A percentile compares a stretch with the other conserved stretches of the same genome.
Conservation (phyloP, 2,797 vertebrate genomes). For the Falco concolor region DNA sequence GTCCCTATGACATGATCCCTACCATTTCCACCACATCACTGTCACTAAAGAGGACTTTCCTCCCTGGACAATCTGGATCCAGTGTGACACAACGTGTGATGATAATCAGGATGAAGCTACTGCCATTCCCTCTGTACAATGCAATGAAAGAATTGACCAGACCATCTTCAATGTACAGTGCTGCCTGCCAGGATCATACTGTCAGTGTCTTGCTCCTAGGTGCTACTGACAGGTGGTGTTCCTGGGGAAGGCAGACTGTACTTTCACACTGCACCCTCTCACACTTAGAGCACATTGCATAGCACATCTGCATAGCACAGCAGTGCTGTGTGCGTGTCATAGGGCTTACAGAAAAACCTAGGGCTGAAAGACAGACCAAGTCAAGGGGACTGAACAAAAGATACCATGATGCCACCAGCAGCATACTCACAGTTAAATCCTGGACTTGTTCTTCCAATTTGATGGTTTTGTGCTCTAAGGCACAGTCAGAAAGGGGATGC, state of each 20-base stretch:
- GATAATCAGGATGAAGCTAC: not conserved
- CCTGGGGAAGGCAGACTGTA: not conserved
- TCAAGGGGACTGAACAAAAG: not conserved
- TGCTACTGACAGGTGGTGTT: not conserved
- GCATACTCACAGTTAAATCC: slow-evolving; percentile 77
- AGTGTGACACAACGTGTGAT: rapidly evolving
- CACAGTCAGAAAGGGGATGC: slow-evolving; percentile 66
- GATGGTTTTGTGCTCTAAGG: slow-evolving; percentile 75
- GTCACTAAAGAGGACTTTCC: not conserved
- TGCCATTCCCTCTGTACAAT: not conserved
- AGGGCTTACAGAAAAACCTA: not conserved
- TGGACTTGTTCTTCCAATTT: slow-evolving; percentile 82
- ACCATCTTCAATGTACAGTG: not conserved
- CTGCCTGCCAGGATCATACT: not conserved
- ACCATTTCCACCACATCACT: not conserved
- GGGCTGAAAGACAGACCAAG: not conserved
- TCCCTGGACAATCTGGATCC: not conserved
- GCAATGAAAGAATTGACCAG: not conserved
- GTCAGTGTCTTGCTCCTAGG: not conserved
- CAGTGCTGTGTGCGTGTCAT: rapidly evolving
- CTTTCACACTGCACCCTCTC: not conserved
- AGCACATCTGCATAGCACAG: not conserved
- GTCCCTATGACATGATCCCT: not conserved
- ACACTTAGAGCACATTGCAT: not conserved
- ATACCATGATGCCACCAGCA: not conserved